phyloP scores from a whole-genome alignment of 2,113 vertebrate species.

The Rhegmatorhina hoffmannsi region DNA sequence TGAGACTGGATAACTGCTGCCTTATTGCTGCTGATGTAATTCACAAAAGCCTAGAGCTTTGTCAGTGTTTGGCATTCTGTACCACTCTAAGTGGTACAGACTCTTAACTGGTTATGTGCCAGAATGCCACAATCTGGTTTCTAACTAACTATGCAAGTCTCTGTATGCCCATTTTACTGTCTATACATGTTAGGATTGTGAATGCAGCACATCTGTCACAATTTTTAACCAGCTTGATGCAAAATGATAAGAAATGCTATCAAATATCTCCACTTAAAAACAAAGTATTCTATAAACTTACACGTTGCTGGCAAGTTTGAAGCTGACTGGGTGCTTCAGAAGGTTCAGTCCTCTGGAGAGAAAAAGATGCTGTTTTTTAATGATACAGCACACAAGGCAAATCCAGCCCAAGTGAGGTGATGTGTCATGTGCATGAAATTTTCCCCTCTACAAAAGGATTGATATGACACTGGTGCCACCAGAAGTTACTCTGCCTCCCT shows the following conservation, averaged over 20 bases:
- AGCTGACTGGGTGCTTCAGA: not conserved
- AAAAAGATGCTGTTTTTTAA: not conserved
- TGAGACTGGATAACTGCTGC: not conserved
- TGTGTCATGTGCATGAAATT: not conserved
- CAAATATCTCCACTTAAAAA: not conserved
- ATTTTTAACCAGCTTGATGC: not conserved
- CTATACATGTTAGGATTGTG: not conserved
- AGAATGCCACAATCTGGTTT: not conserved
- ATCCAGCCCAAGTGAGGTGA: not conserved
- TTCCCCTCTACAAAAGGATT: not conserved
- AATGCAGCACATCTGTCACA: not conserved
- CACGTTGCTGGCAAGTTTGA: not conserved
- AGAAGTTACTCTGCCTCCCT: not conserved
- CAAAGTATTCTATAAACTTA: conserved; percentile 15
- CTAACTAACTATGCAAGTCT: not conserved
- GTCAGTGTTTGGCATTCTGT: not conserved
- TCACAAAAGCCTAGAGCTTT: not conserved
- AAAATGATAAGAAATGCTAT: not conserved
- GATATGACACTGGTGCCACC: not conserved
- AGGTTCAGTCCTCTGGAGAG: conserved; percentile 21
- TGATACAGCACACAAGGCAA: not conserved
- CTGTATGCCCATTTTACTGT: not conserved
- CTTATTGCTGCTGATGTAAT: not conserved
- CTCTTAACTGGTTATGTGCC: not conserved
- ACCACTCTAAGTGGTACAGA: not conserved